Evolutionary conservation across 2,888 invertebrate genomes (phyloP), one percentile per base, ranked within the genome.

Genomic region (Rambutsinella grinnellia): DNA sequence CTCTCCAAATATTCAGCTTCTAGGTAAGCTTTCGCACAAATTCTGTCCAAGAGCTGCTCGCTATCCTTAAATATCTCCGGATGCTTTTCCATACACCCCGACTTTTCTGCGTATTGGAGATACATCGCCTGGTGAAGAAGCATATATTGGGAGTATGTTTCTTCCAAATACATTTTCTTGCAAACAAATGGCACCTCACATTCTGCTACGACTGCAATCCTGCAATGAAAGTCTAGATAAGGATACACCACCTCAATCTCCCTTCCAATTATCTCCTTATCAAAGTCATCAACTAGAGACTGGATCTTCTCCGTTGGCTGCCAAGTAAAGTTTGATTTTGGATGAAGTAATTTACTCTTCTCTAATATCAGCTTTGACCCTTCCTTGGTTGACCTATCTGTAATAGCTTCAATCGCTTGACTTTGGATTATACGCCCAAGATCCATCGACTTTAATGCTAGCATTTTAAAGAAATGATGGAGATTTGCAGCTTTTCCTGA

Each of bases 21-120:
- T n/a, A 60, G n/a, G 28, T 60, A 60, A 26, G 60, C 60, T 26
- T 60, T 60, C 3, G 60, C 3, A 28, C 60, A 60, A 10, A 60
- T 8, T 36, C 60, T 3, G 28, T 60, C 60, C n/a, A 24, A 36
- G 17, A 28, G 28, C 10, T 60, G 28, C 19, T 60, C 27, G 28
- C 19, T 8, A 36, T 36, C 26, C 28, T n/a, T 36, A 60, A 60
- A 60, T 26, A 19, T 28, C n/a, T 60, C 60, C n/a, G 24, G 8
- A 19, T 60, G 19, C 6, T 27, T 10, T 13, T 24, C 26, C 15
- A 60, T 28, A 17, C 60, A 60, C 17, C 57, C 57, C 17, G 28
- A 19, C 27, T 36, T 36, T 28, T 60, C 60, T 28, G 60, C 27
- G 19, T 27, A 60, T 19, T 60, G 27, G n/a, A 27, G 60, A 60